Evolutionary conservation across 1,140 invertebrate genomes (phyloP).

Genomic region (Homalodisca vitripennis): DNA sequence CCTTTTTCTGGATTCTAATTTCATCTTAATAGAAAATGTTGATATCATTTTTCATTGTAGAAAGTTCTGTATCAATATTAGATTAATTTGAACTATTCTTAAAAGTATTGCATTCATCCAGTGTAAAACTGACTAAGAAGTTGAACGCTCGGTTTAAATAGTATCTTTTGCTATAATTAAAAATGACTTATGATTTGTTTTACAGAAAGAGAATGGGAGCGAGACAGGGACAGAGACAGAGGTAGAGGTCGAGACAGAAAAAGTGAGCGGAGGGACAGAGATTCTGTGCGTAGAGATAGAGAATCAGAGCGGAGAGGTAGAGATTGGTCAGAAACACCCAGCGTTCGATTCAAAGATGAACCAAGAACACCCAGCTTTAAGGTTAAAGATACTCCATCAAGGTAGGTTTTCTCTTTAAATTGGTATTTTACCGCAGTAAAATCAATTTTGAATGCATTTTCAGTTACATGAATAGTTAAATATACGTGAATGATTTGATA

Average conservation of each 20-base stretch:
- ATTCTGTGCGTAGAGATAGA: slow-evolving; percentile 38
- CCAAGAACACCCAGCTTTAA: slow-evolving; percentile 75
- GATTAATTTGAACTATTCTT: not conserved
- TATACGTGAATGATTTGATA: not conserved
- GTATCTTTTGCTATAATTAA: not conserved
- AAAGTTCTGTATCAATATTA: not conserved
- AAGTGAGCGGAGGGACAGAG: slow-evolving; percentile 42
- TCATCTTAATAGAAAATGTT: not conserved
- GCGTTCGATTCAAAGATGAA: slow-evolving; percentile 68
- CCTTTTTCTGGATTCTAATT: too few species aligned
- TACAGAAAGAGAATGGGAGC: slow-evolving; percentile 39
- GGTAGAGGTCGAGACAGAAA: slow-evolving; percentile 40
- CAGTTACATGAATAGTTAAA: not conserved
- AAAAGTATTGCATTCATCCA: not conserved
- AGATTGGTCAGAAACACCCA: slow-evolving; percentile 54
- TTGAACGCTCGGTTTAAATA: not conserved
- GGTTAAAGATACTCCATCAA: slow-evolving; percentile 65
- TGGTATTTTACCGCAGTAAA: not conserved
- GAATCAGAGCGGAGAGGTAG: slow-evolving; percentile 25
- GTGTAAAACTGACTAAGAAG: not conserved
- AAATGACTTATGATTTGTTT: slow-evolving; percentile 16
- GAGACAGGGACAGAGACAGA: slow-evolving; percentile 46
- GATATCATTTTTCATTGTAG: not conserved
- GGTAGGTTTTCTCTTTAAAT: slow-evolving; percentile 34
- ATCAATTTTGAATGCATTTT: not conserved